Base-by-base conservation (phyloP, 2,797 vertebrate genomes). In the Rousettus madagascariensis region DNA sequence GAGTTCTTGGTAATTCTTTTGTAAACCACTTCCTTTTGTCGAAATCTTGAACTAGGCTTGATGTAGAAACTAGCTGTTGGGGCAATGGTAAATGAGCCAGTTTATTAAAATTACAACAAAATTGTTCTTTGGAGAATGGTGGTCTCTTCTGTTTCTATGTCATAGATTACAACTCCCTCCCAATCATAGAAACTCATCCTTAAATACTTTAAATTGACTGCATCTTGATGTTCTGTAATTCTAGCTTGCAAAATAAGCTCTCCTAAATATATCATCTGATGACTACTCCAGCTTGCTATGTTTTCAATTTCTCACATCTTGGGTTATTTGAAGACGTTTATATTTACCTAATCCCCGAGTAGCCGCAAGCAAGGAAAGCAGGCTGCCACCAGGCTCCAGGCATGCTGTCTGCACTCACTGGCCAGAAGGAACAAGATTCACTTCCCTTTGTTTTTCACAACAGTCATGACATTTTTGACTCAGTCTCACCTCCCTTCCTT, bases 221-320 rank as follows among this genome's bases (percentile, higher is more conserved):
- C 63, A 46, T 78, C 61, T 74, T 77, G 72, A 71, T 90, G n/a
- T 85, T 86, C 95, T 90, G 92, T 97, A 96, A 96, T 96, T 97
- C 90, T 93, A 96, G 95, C 95, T 85, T 94, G 93, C 72, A 85
- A 93, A 97, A 93, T 95, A 97, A 94, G 66, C 90, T 41, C 51
- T 91, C 77, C 92, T 95, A 96, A 97, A 96, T 97, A 96, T 96
- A 93, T 91, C 86, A 28, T 57, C 41, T 2, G 79, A 93, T 97
- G 95, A 93, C 84, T 61, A 43, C 77, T 90, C 74, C 90, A 74
- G 95, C 71, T 83, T 90, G 84, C 71, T 72, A 63, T 97, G 94
- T 79, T 90, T 85, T 95, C 80, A 49, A 49, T 92, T 91, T 95
- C 93, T 97, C 94, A 94, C 84, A 57, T 93, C 92, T 94, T 95